Evolutionary conservation across 2,888 invertebrate species (phyloP), one percentile per base, ranked within the genome.

Genomic region (Asteroscopus sphinx): DNA sequence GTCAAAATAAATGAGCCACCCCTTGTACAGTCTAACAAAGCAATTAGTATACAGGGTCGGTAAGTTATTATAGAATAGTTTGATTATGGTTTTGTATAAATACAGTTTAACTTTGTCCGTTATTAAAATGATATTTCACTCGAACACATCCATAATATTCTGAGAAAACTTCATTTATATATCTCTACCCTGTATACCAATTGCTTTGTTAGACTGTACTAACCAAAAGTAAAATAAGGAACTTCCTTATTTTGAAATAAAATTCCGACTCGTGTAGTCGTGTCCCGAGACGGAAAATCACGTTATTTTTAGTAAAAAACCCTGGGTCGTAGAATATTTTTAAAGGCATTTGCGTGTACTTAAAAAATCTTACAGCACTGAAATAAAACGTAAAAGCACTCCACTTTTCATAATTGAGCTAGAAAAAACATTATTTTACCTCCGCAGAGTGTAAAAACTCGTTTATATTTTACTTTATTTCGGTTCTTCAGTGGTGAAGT

Each of bases 341-440:
- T 51, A 28, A 54, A 44, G 15, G 40, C 16, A 16, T 36, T 51
- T 60, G 15, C 55, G 35, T 54, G 53, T 45, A 55, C 54, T 28
- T 52, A 26, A 48, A 21, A 40, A 53, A 9, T 58, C 46, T 56
- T 45, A 32, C 17, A 54, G 21, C 17, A 41, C 33, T 46, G 13
- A 58, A 70, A 67, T 73, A 60, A 59, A 70, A 60, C 16, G 42
- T 35, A 17, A 52, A 47, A 41, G 47, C 53, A 32, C 42, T 28
- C 40, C 54, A 68, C 53, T 62, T 49, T 36, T 53, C 52, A 35
- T 74, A 74, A 74, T 66, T 66, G 59, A 59, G 33, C 52, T 12
- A 41, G 28, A 59, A 59, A 71, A 65, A 33, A 45, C 12, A 60
- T 65, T 62, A 58, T 65, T 53, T 57, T 47, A 40, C 32, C 51